Base-by-base conservation (phyloP, 2,888 invertebrate genomes). In the Strigamia transsilvanica region DNA sequence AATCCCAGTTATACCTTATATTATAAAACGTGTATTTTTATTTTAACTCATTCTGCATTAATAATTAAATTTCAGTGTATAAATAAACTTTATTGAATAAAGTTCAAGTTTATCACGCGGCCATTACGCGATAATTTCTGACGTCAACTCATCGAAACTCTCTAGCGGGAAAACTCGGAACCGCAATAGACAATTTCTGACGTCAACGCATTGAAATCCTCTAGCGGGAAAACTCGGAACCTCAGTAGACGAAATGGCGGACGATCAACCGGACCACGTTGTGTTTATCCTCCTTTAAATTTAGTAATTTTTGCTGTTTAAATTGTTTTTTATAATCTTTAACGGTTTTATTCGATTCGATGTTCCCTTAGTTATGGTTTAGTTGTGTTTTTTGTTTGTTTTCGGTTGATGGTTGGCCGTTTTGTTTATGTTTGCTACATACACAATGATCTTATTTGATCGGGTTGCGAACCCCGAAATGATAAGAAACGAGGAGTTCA, bases 361-460 rank as follows among this genome's bases (percentile, higher is more conserved):
- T 13, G 4, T 46, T 7, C 4, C 46, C 12, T 46, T 13, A 13
- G 6, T 46, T 12, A 46, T 7, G 10, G 12, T 13, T 46, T 46
- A 15, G 12, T 7, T 46, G 46, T 46, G 12, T 7, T 13, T 13
- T 46, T 13, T 2, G 2, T 46, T 10, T 10, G 46, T n/a, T 3
- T 10, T 46, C 2, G 12, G 46, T 46, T 46, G 46, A 46, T 46
- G 13, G 10, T 46, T 46, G 46, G 46, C 46, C 46, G 15, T 46
- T 46, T 46, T 46, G 46, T 15, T 15, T 46, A 46, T 13, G 2
- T 46, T 46, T 10, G 12, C 46, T 46, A 46, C 15, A 10, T 46
- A 46, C 15, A 46, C 46, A 46, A 46, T 46, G 46, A 46, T 46
- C 46, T 46, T 46, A 46, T 46, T 46, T 46, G 46, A 46, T 46